Base-by-base conservation (phyloP, 2,888 invertebrate species). In the Sinopyrophorus schimmeli region DNA sequence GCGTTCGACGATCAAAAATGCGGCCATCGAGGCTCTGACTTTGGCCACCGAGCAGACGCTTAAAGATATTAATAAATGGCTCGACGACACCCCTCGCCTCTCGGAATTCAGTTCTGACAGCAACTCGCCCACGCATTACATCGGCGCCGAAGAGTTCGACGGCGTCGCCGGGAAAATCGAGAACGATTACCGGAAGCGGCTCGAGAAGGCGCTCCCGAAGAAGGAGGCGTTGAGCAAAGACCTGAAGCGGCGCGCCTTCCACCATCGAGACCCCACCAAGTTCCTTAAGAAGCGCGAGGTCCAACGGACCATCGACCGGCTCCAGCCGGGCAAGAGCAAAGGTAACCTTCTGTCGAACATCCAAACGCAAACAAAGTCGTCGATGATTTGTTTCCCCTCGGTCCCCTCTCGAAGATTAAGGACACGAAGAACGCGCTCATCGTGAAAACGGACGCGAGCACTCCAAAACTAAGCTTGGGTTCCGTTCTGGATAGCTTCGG, bases 41-140 rank as follows among this genome's bases (percentile, higher is more conserved):
- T 76, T 84, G 52, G 86, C 85, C 5, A 86, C 86, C 0, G 86
- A 86, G 63, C 86, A 89, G 74, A 88, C 87, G 10, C 76, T 87
- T 0, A 87, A 92, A 79, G 92, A 92, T 68, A 90, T 92, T 26
- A 91, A 89, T 68, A 89, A 90, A 64, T 92, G 91, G 90, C 73
- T 92, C 49, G 90, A 91, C 64, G 90, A 90, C 61, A 87, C 90
- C 0, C 90, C 91, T 0, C 83, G 84, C 58, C 80, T 84, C 53
- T 81, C 86, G 0, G 85, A 84, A 60, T 83, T 84, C 55, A 89
- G 87, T 60, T 89, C 89, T 1, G 85, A 84, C 4, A 87, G 86
- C 62, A 89, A 88, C 70, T 90, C 90, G 0, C 85, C 86, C 0
- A 81, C 85, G 1, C 81, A 81, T 51, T 82, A 83, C 27, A 78